phyloP scores from a whole-genome alignment of 2,113 vertebrate genomes.

The Rissa tridactyla region DNA sequence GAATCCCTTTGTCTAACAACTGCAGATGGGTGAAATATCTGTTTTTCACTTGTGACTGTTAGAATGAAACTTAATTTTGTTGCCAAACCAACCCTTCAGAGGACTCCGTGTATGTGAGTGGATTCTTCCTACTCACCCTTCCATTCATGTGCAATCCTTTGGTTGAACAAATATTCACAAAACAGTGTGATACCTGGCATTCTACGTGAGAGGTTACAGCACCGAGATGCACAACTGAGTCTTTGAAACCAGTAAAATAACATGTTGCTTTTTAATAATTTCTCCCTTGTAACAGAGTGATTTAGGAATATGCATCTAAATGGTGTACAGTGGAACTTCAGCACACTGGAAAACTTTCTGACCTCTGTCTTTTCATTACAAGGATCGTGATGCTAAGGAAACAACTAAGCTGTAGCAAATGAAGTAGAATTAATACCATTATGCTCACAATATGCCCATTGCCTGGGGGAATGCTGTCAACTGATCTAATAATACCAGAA shows the following conservation, averaged over 20 bases:
- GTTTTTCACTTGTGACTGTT: not conserved
- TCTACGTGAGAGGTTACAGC: not conserved
- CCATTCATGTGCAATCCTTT: not conserved
- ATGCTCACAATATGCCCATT: constrained; percentile 46
- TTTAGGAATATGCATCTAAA: not conserved
- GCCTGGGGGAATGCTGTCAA: not conserved
- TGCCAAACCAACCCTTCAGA: not conserved
- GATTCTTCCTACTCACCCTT: not conserved
- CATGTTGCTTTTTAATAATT: not conserved
- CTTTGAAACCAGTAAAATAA: not conserved
- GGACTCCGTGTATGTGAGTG: not conserved
- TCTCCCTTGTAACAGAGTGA: not conserved
- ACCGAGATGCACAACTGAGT: not conserved
- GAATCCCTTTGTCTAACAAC: not conserved
- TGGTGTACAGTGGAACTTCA: not conserved
- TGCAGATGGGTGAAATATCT: not conserved
- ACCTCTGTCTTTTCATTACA: constrained; percentile 23
- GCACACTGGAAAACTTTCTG: not conserved
- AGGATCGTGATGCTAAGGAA: constrained; percentile 12
- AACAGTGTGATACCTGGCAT: not conserved
- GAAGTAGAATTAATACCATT: constrained; percentile 69
- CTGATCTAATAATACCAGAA: constrained; percentile 60
- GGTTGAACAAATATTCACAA: not conserved
- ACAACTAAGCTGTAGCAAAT: constrained; percentile 52
- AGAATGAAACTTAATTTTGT: not conserved